A percentile compares a stretch with the other conserved stretches of the same genome.
These are phyloP conservation scores for Neolamprologus longior DNA, from an alignment of 2,113 vertebrate genomes.

Conservation along the genomic window DNA sequence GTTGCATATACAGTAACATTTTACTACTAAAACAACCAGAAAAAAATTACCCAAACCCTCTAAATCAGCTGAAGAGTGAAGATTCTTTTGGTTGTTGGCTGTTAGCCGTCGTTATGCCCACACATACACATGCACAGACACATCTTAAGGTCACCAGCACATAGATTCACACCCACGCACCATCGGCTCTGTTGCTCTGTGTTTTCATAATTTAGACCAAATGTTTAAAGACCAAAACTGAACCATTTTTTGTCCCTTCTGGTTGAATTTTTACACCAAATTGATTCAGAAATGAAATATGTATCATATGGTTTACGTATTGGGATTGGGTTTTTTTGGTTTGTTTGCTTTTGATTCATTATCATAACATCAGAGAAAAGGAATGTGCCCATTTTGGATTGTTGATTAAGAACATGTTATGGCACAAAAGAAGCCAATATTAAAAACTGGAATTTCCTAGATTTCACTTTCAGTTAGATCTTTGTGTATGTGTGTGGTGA, in stretches of 20 bases:
- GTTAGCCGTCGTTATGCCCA: not conserved
- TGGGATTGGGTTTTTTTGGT: not conserved
- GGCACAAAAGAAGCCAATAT: not conserved
- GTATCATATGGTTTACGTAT: not conserved
- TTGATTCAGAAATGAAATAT: not conserved
- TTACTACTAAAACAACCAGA: not conserved
- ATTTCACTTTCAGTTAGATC: not conserved
- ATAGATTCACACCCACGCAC: conserved; percentile 16
- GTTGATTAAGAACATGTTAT: not conserved
- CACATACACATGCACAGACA: not conserved
- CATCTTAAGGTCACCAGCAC: conserved; percentile 2
- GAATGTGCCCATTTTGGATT: not conserved
- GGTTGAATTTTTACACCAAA: not conserved
- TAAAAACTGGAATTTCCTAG: not conserved
- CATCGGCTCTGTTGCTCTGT: not conserved
- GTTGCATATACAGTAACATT: not conserved
- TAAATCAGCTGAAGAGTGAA: not conserved
- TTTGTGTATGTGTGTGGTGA: not conserved
- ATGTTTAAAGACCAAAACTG: not conserved
- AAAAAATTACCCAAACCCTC: not conserved
- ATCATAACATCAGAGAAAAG: not conserved
- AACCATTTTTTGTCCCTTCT: not conserved
- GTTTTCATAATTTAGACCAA: not conserved
- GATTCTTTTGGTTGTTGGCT: not conserved
- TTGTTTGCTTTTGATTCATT: not conserved